Percentiles rank a stretch among this genome's conserved stretches.
Evolutionary conservation across 1,140 invertebrate genomes (phyloP).

Genomic region (Triops cancriformis): DNA sequence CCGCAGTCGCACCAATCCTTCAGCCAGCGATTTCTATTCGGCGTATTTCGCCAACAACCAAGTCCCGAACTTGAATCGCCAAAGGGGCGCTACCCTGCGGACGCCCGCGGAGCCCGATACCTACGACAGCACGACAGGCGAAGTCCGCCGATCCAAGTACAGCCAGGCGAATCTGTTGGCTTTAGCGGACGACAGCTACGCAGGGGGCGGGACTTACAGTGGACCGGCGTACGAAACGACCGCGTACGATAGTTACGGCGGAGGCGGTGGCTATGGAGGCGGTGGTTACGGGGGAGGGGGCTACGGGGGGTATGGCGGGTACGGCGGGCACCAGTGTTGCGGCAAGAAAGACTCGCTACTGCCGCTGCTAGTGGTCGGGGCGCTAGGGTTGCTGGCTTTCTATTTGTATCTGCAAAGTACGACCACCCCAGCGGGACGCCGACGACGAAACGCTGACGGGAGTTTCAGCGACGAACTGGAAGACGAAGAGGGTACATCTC

Average conservation of each 20-base stretch:
- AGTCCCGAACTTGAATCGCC: neutral
- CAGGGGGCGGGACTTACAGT: conserved; percentile 16
- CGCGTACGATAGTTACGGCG: neutral
- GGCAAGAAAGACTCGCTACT: conserved; percentile 22
- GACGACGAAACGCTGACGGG: conserved; percentile 2
- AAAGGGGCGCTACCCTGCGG: neutral
- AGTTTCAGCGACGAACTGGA: conserved; percentile 4
- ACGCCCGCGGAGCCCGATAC: neutral
- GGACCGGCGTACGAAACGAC: neutral
- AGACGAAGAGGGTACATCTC: conserved; percentile 17
- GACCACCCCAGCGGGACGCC: conserved; percentile 16
- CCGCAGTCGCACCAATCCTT: neutral
- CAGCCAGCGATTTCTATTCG: neutral
- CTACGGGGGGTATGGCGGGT: neutral
- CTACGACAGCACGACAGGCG: neutral
- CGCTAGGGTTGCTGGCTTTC: conserved; percentile 25
- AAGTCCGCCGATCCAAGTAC: neutral
- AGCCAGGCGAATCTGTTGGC: neutral
- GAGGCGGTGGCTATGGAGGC: neutral
- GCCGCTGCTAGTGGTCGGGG: conserved; percentile 23
- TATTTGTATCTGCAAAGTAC: conserved; percentile 28
- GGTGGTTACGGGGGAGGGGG: conserved; percentile 16
- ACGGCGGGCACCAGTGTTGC: conserved; percentile 23
- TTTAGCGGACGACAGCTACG: conserved; percentile 8
- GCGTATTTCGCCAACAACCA: neutral